Conservation (phyloP, 2,113 vertebrate species). For the Alosa alosa region DNA sequence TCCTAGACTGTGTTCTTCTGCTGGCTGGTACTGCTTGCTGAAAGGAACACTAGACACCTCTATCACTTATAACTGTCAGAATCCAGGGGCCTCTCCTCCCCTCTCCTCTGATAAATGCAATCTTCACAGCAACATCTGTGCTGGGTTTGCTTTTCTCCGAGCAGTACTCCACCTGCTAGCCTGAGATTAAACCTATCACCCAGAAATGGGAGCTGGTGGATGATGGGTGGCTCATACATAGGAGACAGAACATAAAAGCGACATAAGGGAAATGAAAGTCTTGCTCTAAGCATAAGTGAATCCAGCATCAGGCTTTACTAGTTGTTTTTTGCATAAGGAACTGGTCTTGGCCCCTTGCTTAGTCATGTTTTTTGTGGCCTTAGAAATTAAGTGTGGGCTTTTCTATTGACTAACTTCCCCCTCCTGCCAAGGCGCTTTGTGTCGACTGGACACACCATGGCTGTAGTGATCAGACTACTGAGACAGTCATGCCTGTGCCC, state of each 20-base stretch:
- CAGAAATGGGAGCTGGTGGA: neutral
- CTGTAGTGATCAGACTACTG: neutral
- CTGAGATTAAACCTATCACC: neutral
- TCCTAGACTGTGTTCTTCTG: neutral
- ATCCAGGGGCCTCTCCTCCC: neutral
- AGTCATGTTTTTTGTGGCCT: neutral
- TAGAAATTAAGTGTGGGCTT: neutral
- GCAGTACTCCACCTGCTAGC: neutral
- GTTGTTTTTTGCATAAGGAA: neutral
- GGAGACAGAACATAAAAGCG: neutral
- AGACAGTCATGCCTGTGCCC: neutral
- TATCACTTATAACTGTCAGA: neutral
- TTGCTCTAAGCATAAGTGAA: neutral
- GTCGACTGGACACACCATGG: neutral
- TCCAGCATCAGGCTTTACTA: neutral
- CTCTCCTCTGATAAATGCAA: neutral
- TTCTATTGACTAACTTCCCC: neutral
- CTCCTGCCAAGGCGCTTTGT: neutral
- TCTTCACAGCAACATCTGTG: slow-evolving; percentile 10
- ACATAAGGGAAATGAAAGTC: neutral
- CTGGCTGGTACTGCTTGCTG: neutral
- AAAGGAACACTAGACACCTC: neutral
- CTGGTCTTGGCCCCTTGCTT: neutral
- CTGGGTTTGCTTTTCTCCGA: neutral
- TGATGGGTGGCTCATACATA: neutral